Percentiles rank a stretch among this genome's conserved stretches.
phyloP scores from a whole-genome alignment of 2,888 invertebrate genomes.

The Machimus atricapillus region DNA sequence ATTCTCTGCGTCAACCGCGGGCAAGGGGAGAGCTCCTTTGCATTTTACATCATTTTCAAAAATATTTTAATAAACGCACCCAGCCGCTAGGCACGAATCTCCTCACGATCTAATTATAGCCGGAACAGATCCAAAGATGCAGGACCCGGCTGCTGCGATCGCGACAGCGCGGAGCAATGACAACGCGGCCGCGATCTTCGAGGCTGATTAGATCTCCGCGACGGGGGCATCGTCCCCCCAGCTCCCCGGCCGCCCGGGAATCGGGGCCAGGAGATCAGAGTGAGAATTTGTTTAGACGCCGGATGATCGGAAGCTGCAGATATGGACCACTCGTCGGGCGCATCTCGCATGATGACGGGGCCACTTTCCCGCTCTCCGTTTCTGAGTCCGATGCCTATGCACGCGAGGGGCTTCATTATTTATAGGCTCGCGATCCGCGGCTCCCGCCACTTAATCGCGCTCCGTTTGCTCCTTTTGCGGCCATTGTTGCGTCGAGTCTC shows the following conservation, averaged over 20 bases:
- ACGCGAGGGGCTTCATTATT: conserved; percentile 8
- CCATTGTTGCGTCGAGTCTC: not conserved
- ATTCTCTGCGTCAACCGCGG: not conserved
- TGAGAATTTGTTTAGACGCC: conserved; percentile 8
- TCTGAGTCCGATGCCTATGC: not conserved
- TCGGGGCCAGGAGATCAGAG: not conserved
- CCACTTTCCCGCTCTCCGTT: not conserved
- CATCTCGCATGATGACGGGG: conserved; percentile 5
- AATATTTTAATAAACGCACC: conserved; percentile 8
- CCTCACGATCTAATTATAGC: conserved; percentile 8
- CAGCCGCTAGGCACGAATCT: not conserved
- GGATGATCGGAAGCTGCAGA: conserved; percentile 17
- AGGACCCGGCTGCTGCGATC: not conserved
- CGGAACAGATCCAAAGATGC: not conserved
- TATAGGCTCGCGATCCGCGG: not conserved
- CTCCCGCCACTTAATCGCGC: not conserved
- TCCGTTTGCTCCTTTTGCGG: not conserved
- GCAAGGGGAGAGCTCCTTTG: not conserved
- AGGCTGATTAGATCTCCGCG: not conserved
- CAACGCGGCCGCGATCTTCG: not conserved
- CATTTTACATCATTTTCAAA: conserved; percentile 4
- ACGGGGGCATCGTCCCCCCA: not conserved
- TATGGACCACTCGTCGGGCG: not conserved
- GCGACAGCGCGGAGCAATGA: not conserved
- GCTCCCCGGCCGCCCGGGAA: not conserved